Base-by-base conservation (phyloP, 2,797 vertebrate genomes). In the Linurgus olivaceus region DNA sequence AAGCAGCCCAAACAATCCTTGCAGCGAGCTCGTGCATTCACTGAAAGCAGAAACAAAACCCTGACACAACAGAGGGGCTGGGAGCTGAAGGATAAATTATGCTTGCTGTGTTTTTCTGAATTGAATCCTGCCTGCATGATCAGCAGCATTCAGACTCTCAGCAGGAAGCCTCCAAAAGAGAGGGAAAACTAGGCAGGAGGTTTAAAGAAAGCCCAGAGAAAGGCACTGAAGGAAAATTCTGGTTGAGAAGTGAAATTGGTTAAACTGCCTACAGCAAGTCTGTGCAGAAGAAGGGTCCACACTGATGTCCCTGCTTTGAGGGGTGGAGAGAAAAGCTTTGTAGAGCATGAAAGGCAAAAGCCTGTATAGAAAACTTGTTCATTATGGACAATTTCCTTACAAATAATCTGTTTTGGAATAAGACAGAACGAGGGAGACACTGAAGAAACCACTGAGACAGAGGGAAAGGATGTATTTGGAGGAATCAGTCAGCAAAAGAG, bases 41-140 rank as follows among this genome's bases (percentile, higher is more conserved):
- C 45, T 74, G 86, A 52, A 59, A 96, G 73, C 82, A 92, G 81
- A 92, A 80, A 33, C 88, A 90, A 78, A 88, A 50, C 55, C 65
- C 68, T 75, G 68, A 45, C 71, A 84, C 65, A 87, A 94, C 58
- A 80, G 24, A 86, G 55, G 68, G n/a, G 13, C 54, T 93, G 81
- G 77, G 67, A 90, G 47, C 84, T 93, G 88, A 87, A 95, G 89
- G 67, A 86, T 85, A 86, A 94, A 94, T 95, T 88, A 79, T 63
- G 26, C 81, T 95, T 86, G 89, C 92, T 93, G 87, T 81, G 90
- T 94, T 95, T 78, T 85, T 75, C 65, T 91, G 91, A 94, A 80
- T 76, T 76, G 78, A 93, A 91, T 94, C 79, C 68, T 90, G 71
- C 55, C 75, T 72, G 25, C 90, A 65, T 54, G 79, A 97, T 86